These are phyloP conservation scores for Branchipolynoe longqiensis DNA, from an alignment of 2,888 invertebrate genomes.

Conservation along the genomic window DNA sequence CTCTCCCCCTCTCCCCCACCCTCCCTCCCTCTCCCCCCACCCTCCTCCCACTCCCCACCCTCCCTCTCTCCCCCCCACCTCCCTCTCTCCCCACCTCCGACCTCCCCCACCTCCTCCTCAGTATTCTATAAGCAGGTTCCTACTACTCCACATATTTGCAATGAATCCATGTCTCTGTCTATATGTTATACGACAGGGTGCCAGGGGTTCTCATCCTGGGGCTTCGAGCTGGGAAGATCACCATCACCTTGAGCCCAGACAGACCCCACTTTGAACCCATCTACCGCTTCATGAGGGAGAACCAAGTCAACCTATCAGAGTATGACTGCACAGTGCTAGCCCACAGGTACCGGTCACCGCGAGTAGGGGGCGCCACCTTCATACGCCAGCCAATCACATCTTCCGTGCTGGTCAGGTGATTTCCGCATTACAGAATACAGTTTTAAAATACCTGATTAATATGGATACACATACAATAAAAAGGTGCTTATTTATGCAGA, in stretches of 20 bases:
- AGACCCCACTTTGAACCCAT: slow-evolving; percentile 15
- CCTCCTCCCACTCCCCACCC: too few species aligned
- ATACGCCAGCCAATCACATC: slow-evolving; percentile 30
- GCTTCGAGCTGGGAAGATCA: slow-evolving; percentile 2
- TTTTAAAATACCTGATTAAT: neutral
- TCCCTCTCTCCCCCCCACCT: too few species aligned
- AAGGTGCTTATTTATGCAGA: neutral
- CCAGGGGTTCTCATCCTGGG: slow-evolving; percentile 49
- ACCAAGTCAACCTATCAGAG: slow-evolving; percentile 16
- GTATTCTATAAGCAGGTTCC: too few species aligned
- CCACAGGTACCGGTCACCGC: neutral
- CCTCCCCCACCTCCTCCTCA: too few species aligned
- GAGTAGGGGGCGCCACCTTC: neutral
- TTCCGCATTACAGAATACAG: neutral
- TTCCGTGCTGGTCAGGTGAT: slow-evolving; percentile 19
- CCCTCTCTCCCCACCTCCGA: too few species aligned
- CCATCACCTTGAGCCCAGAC: slow-evolving; percentile 51
- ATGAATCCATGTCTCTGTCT: too few species aligned
- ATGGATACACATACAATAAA: neutral
- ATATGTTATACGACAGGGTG: slow-evolving; percentile 9
- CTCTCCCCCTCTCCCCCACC: too few species aligned
- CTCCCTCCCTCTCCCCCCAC: too few species aligned
- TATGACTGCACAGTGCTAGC: slow-evolving; percentile 49
- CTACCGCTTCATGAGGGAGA: slow-evolving; percentile 42
- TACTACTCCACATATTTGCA: too few species aligned